Conservation (phyloP, 2,797 vertebrate species). For the Sphaeramia orbicularis region DNA sequence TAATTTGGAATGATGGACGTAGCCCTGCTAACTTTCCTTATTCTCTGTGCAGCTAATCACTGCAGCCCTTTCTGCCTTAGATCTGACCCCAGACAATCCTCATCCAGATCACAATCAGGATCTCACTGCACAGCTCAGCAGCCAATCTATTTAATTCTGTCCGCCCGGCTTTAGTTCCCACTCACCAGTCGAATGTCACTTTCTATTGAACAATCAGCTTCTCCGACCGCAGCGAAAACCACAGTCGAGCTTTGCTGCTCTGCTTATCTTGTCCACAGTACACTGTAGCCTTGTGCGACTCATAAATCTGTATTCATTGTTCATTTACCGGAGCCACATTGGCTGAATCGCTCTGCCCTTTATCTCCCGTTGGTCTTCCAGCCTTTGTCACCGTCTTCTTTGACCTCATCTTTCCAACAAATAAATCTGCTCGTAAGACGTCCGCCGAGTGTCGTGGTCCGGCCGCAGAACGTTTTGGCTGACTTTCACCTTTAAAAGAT, state of each 20-base stretch:
- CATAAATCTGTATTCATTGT: conserved; percentile 59
- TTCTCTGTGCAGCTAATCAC: conserved; percentile 19
- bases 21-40: not conserved
- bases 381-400: conserved; percentile 47
- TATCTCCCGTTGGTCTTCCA: conserved; percentile 39
- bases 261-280: conserved; percentile 40
- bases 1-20: too few relatives aligned
- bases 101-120: conserved; percentile 25
- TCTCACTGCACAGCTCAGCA: conserved; percentile 34
- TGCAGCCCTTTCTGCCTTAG: conserved; percentile 7
- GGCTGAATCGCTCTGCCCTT: conserved; percentile 28
- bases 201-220: conserved; percentile 17
- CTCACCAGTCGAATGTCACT: conserved; percentile 23
- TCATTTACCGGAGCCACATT: conserved; percentile 30
- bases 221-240: conserved; percentile 15
- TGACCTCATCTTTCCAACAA: conserved; percentile 70
- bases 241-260: conserved; percentile 18
- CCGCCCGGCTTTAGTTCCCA: conserved; percentile 17
- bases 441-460: conserved; percentile 27
- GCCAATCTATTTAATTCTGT: conserved; percentile 40
- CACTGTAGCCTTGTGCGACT: conserved; percentile 44
- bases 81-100: conserved; percentile 14
- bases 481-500: conserved; percentile 74
- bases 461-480: conserved; percentile 44
- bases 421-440: conserved; percentile 65